Evolutionary conservation across 2,888 invertebrate species (phyloP).

Genomic region (Chaetoderma sp.): DNA sequence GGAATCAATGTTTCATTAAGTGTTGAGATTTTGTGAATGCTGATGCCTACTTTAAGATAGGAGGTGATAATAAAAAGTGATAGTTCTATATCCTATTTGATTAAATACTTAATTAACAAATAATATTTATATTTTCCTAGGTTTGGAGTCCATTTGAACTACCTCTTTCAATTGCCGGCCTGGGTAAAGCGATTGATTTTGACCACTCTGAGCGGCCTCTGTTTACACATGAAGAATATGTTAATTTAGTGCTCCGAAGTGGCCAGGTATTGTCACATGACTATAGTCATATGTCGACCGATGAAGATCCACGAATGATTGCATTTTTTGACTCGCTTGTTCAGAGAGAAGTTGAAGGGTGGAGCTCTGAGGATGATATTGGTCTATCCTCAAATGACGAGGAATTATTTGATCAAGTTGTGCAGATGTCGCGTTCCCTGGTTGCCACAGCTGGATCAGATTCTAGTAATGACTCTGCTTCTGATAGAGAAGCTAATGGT

Average conservation of each 20-base stretch:
- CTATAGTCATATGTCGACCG: constrained; percentile 87
- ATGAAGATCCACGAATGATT: constrained; percentile 95
- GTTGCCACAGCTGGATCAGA: constrained; percentile 9
- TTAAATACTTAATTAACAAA: too few species aligned
- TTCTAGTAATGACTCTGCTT: constrained; percentile 20
- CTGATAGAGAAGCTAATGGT: constrained; percentile 5
- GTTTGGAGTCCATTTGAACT: constrained; percentile 85
- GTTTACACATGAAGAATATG: constrained; percentile 78
- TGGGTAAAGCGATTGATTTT: constrained; percentile 26
- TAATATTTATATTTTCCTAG: constrained; percentile 70
- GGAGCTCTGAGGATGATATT: constrained; percentile 54
- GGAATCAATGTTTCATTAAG: too few species aligned
- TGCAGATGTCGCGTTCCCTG: constrained; percentile 45
- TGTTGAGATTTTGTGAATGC: too few species aligned
- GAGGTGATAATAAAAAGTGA: too few species aligned
- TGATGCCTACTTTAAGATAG: too few species aligned
- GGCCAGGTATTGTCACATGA: constrained; percentile 84
- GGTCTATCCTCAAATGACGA: constrained; percentile 46
- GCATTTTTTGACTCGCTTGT: constrained; percentile 95
- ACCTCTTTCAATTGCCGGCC: constrained; percentile 67
- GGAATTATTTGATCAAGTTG: constrained; percentile 48
- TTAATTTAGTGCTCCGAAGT: constrained; percentile 82
- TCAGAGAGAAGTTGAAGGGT: constrained; percentile 87
- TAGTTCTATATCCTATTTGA: too few species aligned
- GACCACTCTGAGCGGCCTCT: constrained; percentile 52